A percentile compares a stretch with the other conserved stretches of the same genome.
Conservation (phyloP, 2,797 vertebrate genomes). For the Pitangus sulphuratus region DNA sequence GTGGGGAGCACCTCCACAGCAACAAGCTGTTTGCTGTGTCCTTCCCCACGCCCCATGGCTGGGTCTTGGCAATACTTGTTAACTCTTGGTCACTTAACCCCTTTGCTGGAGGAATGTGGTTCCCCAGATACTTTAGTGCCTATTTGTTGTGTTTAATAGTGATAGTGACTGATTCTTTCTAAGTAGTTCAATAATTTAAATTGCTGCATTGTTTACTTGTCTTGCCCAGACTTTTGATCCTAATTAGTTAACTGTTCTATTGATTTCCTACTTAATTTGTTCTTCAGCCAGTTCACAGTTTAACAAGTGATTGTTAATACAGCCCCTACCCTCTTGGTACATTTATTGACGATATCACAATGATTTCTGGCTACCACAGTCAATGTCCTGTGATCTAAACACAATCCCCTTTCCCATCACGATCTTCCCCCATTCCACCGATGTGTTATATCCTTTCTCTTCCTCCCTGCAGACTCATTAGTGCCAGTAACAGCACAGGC, state of each 20-base stretch:
- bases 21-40: background rate
- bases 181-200: background rate
- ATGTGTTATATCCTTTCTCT: background rate
- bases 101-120: background rate
- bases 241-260: background rate
- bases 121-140: background rate
- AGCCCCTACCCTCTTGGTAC: background rate
- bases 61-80: background rate
- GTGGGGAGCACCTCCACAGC: background rate
- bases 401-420: background rate
- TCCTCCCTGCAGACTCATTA: background rate
- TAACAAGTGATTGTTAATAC: background rate
- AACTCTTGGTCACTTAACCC: background rate
- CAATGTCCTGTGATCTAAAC: background rate
- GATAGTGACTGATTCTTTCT: background rate
- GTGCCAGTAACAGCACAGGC: background rate
- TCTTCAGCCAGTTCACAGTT: background rate
- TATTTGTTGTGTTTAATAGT: background rate
- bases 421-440: background rate
- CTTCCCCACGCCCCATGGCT: background rate
- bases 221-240: background rate
- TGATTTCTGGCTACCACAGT: rapidly evolving
- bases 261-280: background rate
- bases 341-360: background rate
- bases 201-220: background rate